Base-by-base conservation (phyloP, 1,140 invertebrate species). In the Sogatella furcifera region DNA sequence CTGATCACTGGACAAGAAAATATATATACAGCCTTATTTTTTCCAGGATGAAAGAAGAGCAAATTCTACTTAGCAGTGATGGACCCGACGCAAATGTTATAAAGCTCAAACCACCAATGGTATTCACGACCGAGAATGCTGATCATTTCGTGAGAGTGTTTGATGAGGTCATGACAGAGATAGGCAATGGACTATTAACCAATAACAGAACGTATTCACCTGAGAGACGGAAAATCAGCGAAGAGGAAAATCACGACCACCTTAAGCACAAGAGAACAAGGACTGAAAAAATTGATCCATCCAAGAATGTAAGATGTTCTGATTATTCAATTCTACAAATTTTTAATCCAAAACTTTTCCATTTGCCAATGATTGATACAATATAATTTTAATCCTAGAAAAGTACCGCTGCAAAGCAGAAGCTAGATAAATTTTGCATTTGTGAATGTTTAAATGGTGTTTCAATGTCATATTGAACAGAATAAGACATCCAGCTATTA, bases 21-120 rank as follows among this genome's bases (percentile, higher is more conserved):
- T 28, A n/a, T n/a, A n/a, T n/a, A n/a, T n/a, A 28, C 24, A 28
- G 24, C 2, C 34, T 53, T 60, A 15, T 63, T 67, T 63, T 61
- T 70, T 77, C 65, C 59, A 88, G 92, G 67, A 88, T 97, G 85
- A 90, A 90, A 67, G 85, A 96, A 65, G 81, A 90, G 67, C 80
- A 83, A 61, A 88, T 98, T 64, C 76, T 99, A 8, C 76, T 98
- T 19, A 97, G 93, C 70, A 83, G 86, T 46, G 96, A 98, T 71
- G 96, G 96, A 0, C 95, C 95, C 0, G 82, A 95, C 69, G 78
- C 83, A 57, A 99, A 99, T 72, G 90, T 99, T 14, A 76, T 99
- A 11, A 99, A 99, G 73, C 82, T 98, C 68, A 99, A 99, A 71
- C 94, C 96, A 0, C 96, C 96, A 0, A 92, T 99, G 88, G 89